phyloP scores from a whole-genome alignment of 2,888 invertebrate genomes.

The Ophion ellenae region DNA sequence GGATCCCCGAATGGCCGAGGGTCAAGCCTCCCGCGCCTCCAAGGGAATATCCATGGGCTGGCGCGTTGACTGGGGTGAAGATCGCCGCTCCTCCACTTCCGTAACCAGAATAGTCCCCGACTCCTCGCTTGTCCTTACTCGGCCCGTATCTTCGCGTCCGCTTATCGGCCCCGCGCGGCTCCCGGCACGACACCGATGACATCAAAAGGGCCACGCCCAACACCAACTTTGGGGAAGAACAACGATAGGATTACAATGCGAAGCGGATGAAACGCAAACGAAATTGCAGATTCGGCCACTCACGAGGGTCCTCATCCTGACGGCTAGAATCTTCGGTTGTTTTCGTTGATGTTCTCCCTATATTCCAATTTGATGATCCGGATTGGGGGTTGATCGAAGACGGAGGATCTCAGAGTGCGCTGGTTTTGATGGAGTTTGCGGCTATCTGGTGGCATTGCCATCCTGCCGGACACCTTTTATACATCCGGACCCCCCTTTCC shows the following conservation, averaged over 20 bases:
- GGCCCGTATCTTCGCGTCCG: slow-evolving; percentile 67
- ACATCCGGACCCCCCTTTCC: slow-evolving; percentile 82
- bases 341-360: background rate
- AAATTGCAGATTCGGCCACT: slow-evolving; percentile 64
- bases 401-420: background rate
- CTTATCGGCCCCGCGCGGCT: slow-evolving; percentile 69
- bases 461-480: slow-evolving; percentile 82
- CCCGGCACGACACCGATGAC: slow-evolving; percentile 73
- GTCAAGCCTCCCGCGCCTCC: slow-evolving; percentile 65
- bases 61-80: slow-evolving; percentile 61
- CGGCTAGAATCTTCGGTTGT: slow-evolving; percentile 35
- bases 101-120: slow-evolving; percentile 72
- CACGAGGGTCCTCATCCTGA: slow-evolving; percentile 78
- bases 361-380: background rate
- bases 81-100: slow-evolving; percentile 70
- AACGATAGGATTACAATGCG: background rate
- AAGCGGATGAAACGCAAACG: background rate
- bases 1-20: slow-evolving; percentile 62
- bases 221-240: slow-evolving; percentile 67
- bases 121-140: slow-evolving; percentile 79
- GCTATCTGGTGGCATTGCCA: slow-evolving; percentile 81
- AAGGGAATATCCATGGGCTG: slow-evolving; percentile 67
- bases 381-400: background rate
- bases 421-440: slow-evolving; percentile 75
- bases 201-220: slow-evolving; percentile 74